phyloP scores from a whole-genome alignment of 2,797 vertebrate species.

The Xenentodon cancila region DNA sequence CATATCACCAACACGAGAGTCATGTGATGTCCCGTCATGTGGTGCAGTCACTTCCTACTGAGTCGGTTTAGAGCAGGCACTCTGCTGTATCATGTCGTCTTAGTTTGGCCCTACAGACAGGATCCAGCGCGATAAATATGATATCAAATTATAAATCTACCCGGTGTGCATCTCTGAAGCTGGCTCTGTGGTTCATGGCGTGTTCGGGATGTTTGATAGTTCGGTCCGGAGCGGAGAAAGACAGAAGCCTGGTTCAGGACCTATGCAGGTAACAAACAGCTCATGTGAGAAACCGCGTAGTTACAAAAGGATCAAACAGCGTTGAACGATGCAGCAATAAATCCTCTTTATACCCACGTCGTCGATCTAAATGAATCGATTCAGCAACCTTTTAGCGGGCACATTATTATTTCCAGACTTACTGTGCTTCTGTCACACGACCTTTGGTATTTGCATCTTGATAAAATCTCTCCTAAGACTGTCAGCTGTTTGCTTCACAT shows the following conservation, averaged over 20 bases:
- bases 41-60: conserved; percentile 77
- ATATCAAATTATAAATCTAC: conserved; percentile 7
- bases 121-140: conserved; percentile 47
- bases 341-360: neutral
- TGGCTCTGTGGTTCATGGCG: conserved; percentile 26
- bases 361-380: too few relatives aligned
- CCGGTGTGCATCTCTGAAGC: conserved; percentile 10
- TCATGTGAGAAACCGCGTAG: too few relatives aligned
- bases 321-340: too few relatives aligned
- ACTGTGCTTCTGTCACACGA: too few relatives aligned
- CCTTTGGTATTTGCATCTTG: too few relatives aligned
- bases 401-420: too few relatives aligned
- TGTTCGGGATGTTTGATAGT: conserved; percentile 34
- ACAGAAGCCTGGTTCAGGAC: conserved; percentile 73
- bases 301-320: too few relatives aligned
- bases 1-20: conserved; percentile 13
- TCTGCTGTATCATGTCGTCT: conserved; percentile 81
- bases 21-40: conserved; percentile 80
- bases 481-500: too few relatives aligned
- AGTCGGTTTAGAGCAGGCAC: conserved; percentile 20
- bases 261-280: conserved; percentile 80
- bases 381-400: too few relatives aligned
- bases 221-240: conserved; percentile 42
- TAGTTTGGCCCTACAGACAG: conserved; percentile 19
- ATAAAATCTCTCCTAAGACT: too few relatives aligned